A percentile compares a stretch with the other conserved stretches of the same genome.
phyloP scores from a whole-genome alignment of 2,888 invertebrate species.

The Copidosoma aretas region DNA sequence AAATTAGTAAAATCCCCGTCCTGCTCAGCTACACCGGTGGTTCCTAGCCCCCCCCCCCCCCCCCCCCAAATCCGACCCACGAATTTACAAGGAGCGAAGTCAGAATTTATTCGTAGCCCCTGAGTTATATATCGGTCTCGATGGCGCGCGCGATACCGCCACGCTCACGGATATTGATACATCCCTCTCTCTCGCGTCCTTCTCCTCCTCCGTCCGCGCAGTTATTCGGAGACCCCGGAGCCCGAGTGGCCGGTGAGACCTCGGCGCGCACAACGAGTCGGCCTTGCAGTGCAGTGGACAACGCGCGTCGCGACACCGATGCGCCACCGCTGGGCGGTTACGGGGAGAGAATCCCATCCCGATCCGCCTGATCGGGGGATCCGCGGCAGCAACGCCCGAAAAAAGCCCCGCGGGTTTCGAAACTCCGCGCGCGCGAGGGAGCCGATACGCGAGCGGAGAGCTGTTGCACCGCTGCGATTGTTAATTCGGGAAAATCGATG shows the following conservation, averaged over 20 bases:
- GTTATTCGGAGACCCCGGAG: constrained; percentile 27
- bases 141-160: constrained; percentile 60
- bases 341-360: no score
- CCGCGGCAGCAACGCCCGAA: no score
- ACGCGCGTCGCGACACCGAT: no score
- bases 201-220: constrained; percentile 7
- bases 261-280: no score
- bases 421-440: no score
- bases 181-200: constrained; percentile 1
- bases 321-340: no score
- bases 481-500: constrained; percentile 61
- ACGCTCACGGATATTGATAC: constrained; percentile 59
- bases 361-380: no score
- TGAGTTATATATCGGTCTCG: constrained; percentile 60
- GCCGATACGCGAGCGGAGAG: background rate
- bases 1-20: constrained; percentile 62
- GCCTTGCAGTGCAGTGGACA: no score
- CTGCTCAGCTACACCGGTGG: constrained; percentile 55
- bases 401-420: no score
- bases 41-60: constrained; percentile 10
- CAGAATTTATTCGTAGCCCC: constrained; percentile 57
- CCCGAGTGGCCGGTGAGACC: constrained; percentile 13
- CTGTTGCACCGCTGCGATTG: constrained; percentile 55
- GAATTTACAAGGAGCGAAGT: constrained; percentile 62
- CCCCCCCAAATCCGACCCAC: constrained; percentile 24